phyloP scores from a whole-genome alignment of 2,797 vertebrate genomes.

The Phaenicophaeus curvirostris region DNA sequence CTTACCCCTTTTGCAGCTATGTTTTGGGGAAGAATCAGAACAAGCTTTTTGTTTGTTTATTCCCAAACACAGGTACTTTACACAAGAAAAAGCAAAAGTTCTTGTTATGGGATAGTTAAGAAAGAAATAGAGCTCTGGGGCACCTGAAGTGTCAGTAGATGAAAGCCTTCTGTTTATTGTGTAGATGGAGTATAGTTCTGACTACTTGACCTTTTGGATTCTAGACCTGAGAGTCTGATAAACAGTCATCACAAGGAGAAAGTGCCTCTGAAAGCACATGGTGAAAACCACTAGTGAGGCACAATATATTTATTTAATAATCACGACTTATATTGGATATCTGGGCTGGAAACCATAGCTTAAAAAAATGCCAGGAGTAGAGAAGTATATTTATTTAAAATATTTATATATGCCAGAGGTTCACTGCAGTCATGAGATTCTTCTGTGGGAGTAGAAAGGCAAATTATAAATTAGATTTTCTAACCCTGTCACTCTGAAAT shows the following conservation, averaged over 20 bases:
- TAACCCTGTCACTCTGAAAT: slow-evolving; percentile 59
- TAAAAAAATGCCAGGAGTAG: slow-evolving; percentile 25
- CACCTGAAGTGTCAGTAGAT: slow-evolving; percentile 6
- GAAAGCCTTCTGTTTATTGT: slow-evolving; percentile 38
- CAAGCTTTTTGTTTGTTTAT: background rate
- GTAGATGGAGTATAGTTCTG: slow-evolving; percentile 36
- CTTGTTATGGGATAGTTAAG: background rate
- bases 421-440: slow-evolving; percentile 40
- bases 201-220: slow-evolving; percentile 20
- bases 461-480: slow-evolving; percentile 67
- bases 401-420: slow-evolving; percentile 16
- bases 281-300: slow-evolving; percentile 6
- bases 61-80: background rate
- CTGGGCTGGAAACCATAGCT: background rate
- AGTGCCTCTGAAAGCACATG: background rate
- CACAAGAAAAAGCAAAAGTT: background rate
- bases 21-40: background rate
- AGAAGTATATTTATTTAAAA: slow-evolving; percentile 50
- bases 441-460: slow-evolving; percentile 46
- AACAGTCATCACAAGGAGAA: slow-evolving; percentile 8
- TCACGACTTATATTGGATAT: slow-evolving; percentile 17
- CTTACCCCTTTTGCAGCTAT: background rate
- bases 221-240: slow-evolving; percentile 16
- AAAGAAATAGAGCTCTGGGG: background rate
- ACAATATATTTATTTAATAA: slow-evolving; percentile 15